Base-by-base conservation (phyloP, 1,140 invertebrate species). In the Agrilus planipennis region DNA sequence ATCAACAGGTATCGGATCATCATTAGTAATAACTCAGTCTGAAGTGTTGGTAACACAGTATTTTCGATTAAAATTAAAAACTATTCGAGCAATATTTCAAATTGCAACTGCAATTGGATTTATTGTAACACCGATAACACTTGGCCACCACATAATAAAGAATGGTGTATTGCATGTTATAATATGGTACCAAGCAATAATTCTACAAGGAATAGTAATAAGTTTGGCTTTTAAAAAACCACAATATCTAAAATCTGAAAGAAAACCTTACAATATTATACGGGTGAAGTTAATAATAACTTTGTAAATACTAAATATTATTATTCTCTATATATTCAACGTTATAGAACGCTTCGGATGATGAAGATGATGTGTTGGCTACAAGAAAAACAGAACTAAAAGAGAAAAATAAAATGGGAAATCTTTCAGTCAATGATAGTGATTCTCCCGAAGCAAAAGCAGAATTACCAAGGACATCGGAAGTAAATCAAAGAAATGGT, bases 1-100 rank as follows among this genome's bases (percentile, higher is more conserved):
- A n/a, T n/a, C n/a, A n/a, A n/a, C 31, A 61, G 59, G 59, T 18
- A 32, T 53, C 29, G 59, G 59, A 16, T 41, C 51, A 11, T 58
- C 59, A 2, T 47, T 61, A 15, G 37, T 53, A 34, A 47, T 51
- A 30, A 32, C 49, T 4, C 59, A 61, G 44, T 52, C 51, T 20
- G 53, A 61, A 45, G 49, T 55, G 10, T 25, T 58, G 18, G n/a
- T 61, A n/a, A 43, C 49, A 0, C 57, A 58, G 42, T 60, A 60
- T 49, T 61, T 61, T 28, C 39, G 44, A 31, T 28, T 55, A 27
- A 57, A 58, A 51, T 42, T 57, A 23, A 31, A 49, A 15, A 20
- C 47, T 16, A 37, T 61, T 9, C 44, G 40, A 6, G 45, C 50
- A 29, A 41, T 57, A 27, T 39, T 53, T 1, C 47, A 57, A 18